Evolutionary conservation across 2,113 vertebrate species (phyloP).

Genomic region (Pionites leucogaster): DNA sequence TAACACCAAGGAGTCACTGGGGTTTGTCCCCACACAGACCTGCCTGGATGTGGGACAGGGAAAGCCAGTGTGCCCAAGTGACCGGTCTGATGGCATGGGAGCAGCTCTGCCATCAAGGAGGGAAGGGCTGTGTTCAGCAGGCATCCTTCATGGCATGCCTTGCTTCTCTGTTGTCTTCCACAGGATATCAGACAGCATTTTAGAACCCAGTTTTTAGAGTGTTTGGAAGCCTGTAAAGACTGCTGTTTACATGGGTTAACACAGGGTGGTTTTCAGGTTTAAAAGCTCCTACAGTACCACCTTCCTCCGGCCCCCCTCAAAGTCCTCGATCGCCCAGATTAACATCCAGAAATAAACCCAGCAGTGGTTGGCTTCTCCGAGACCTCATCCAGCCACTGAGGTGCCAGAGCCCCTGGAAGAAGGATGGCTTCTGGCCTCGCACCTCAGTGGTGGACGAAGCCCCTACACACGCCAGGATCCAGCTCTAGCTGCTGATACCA

Average conservation of each 20-base stretch:
- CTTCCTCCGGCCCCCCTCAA: neutral
- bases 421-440: neutral
- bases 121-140: fast-evolving
- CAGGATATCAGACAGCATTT: neutral
- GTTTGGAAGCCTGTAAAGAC: neutral
- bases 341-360: neutral
- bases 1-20: fast-evolving
- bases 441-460: fast-evolving
- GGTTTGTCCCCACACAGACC: neutral
- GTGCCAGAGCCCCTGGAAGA: neutral
- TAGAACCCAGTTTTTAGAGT: neutral
- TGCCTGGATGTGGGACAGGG: neutral
- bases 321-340: neutral
- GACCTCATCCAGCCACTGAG: neutral
- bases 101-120: neutral
- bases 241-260: neutral
- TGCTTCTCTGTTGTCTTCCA: neutral
- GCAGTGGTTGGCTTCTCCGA: neutral
- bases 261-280: neutral
- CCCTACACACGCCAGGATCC: neutral
- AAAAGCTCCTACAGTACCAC: neutral
- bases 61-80: fast-evolving
- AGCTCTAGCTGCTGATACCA: neutral
- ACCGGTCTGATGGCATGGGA: fast-evolving
- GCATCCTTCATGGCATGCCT: neutral